These are phyloP conservation scores for Burhinus bistriatus DNA, from an alignment of 2,113 vertebrate species.

Conservation along the genomic window DNA sequence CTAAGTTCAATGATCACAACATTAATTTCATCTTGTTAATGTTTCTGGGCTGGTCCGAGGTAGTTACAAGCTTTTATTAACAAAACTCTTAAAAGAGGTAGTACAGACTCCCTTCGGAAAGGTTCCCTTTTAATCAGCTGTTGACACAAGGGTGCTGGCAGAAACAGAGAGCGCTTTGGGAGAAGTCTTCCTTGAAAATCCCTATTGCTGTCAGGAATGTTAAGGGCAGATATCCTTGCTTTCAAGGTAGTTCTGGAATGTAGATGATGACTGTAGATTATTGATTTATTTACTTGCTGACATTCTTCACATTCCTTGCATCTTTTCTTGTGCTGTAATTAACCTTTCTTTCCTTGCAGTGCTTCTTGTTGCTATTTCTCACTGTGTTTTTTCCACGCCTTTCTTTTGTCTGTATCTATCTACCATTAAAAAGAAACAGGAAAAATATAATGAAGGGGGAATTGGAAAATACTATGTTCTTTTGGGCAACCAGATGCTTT, in stretches of 20 bases:
- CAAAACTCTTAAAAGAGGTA: not conserved
- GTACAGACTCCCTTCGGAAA: not conserved
- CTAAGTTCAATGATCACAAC: not conserved
- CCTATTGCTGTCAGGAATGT: not conserved
- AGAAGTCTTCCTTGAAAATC: not conserved
- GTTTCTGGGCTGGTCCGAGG: not conserved
- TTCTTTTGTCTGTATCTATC: not conserved
- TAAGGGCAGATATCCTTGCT: not conserved
- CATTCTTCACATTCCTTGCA: constrained; percentile 40
- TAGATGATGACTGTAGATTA: constrained; percentile 35
- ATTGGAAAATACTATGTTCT: not conserved
- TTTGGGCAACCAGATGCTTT: not conserved
- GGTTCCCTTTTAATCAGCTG: not conserved
- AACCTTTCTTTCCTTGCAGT: not conserved
- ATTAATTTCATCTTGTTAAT: not conserved
- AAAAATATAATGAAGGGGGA: not conserved
- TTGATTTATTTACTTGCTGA: constrained; percentile 45
- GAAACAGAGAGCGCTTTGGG: not conserved
- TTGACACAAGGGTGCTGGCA: not conserved
- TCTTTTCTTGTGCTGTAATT: not conserved
- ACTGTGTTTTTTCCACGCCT: not conserved
- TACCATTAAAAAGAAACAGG: not conserved
- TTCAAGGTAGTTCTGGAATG: constrained; percentile 45
- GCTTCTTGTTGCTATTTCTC: not conserved
- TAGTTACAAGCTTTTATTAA: not conserved